phyloP scores from a whole-genome alignment of 37 sponge, comb jelly and placozoan genomes.

The Amphimedon queenslandica region DNA sequence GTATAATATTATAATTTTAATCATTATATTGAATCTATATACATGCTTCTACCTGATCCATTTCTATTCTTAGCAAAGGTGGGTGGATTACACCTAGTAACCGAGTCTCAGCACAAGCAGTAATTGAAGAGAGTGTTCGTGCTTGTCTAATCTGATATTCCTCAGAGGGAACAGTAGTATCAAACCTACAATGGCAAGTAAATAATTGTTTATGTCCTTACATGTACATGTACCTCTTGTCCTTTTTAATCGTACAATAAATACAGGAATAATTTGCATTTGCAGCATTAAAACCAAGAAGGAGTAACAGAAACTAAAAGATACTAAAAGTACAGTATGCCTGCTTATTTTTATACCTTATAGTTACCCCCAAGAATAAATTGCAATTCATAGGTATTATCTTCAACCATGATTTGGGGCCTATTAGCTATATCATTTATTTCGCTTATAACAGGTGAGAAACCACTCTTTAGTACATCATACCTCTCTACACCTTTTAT shows the following conservation, averaged over 20 bases:
- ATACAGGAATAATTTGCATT: constrained; percentile 4
- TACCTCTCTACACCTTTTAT: background rate
- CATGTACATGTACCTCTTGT: constrained; percentile 10
- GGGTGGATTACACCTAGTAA: background rate
- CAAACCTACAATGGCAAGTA: background rate
- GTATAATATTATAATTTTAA: too few relatives aligned
- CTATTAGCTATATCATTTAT: background rate
- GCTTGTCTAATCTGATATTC: background rate
- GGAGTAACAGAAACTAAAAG: constrained; percentile 9
- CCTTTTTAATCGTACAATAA: constrained; percentile 3
- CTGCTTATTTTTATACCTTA: constrained; percentile 9
- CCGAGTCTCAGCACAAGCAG: background rate
- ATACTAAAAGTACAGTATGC: background rate
- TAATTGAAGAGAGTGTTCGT: background rate
- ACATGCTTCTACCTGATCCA: too few relatives aligned
- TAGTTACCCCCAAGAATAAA: constrained; percentile 15
- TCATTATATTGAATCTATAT: too few relatives aligned
- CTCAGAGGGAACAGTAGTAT: background rate
- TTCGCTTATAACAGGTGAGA: background rate
- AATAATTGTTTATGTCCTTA: background rate
- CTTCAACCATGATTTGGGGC: background rate
- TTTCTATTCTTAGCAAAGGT: background rate
- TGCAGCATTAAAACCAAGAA: constrained; percentile 14
- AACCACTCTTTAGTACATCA: background rate
- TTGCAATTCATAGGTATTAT: background rate